These are phyloP conservation scores for Cataglyphis rosenhaueri DNA, from an alignment of 2,888 invertebrate genomes.

Conservation along the genomic window DNA sequence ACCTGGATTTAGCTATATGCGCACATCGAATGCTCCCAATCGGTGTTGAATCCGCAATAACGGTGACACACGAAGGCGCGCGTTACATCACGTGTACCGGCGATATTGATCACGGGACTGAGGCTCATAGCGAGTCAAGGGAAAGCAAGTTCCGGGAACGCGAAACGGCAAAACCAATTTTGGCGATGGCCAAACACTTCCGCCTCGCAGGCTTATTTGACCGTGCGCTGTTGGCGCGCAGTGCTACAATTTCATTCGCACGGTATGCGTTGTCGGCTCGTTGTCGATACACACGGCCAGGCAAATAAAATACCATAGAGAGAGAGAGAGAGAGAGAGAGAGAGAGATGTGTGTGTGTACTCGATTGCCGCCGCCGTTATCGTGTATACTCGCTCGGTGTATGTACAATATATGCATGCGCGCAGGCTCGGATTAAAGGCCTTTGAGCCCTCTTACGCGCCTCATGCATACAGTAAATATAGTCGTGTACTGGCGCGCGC, in stretches of 20 bases:
- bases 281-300: slow-evolving; percentile 54
- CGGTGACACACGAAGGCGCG: slow-evolving; percentile 8
- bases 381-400: slow-evolving; percentile 14
- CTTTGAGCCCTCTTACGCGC: slow-evolving; percentile 30
- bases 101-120: slow-evolving; percentile 24
- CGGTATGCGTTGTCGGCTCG: slow-evolving; percentile 39
- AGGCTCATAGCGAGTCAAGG: slow-evolving; percentile 9
- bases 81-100: neutral
- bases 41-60: slow-evolving; percentile 23
- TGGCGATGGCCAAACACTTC: slow-evolving; percentile 57
- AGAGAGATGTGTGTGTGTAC: slow-evolving; percentile 6
- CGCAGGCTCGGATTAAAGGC: slow-evolving; percentile 46
- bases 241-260: slow-evolving; percentile 56
- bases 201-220: slow-evolving; percentile 57
- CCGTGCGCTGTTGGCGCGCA: slow-evolving; percentile 16
- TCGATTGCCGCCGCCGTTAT: slow-evolving; percentile 1
- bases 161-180: slow-evolving; percentile 60
- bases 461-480: slow-evolving; percentile 15
- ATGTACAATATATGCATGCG: slow-evolving; percentile 33
- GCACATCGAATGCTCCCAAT: neutral
- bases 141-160: slow-evolving; percentile 31
- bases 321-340: neutral
- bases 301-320: slow-evolving; percentile 55
- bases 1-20: neutral
- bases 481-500: slow-evolving; percentile 1